phyloP scores from a whole-genome alignment of 2,113 vertebrate species.

The Eurystomus gularis region DNA sequence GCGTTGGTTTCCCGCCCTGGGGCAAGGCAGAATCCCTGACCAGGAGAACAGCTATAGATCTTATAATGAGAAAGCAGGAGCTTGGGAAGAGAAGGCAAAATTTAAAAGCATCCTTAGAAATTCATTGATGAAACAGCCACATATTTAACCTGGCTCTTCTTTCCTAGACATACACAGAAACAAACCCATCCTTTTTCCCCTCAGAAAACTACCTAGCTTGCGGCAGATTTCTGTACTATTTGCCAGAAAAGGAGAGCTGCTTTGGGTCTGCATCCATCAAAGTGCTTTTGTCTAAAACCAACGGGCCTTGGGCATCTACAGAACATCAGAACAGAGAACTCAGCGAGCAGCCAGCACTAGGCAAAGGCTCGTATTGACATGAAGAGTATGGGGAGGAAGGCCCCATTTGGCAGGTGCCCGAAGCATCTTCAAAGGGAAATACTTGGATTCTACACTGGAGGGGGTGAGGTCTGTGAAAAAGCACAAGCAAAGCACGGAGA shows the following conservation, averaged over 20 bases:
- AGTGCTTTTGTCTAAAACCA: neutral
- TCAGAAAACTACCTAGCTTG: neutral
- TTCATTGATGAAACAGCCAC: neutral
- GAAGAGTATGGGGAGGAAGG: neutral
- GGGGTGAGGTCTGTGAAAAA: neutral
- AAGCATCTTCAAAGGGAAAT: neutral
- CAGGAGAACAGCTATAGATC: neutral
- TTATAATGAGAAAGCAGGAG: neutral
- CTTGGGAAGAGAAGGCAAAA: neutral
- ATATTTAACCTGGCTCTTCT: neutral
- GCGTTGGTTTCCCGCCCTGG: neutral
- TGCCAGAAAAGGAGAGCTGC: neutral
- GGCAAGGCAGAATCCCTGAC: neutral
- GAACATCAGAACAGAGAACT: neutral
- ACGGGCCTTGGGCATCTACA: neutral
- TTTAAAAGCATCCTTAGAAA: neutral
- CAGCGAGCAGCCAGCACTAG: neutral
- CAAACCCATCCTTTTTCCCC: neutral
- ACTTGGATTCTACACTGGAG: neutral
- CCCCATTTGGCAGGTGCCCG: neutral
- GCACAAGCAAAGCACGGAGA: neutral
- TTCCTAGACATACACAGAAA: neutral
- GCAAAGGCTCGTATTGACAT: neutral
- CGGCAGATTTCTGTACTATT: neutral
- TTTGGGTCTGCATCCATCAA: neutral